phyloP scores from a whole-genome alignment of 2,888 invertebrate species.

The Noctua comes region DNA sequence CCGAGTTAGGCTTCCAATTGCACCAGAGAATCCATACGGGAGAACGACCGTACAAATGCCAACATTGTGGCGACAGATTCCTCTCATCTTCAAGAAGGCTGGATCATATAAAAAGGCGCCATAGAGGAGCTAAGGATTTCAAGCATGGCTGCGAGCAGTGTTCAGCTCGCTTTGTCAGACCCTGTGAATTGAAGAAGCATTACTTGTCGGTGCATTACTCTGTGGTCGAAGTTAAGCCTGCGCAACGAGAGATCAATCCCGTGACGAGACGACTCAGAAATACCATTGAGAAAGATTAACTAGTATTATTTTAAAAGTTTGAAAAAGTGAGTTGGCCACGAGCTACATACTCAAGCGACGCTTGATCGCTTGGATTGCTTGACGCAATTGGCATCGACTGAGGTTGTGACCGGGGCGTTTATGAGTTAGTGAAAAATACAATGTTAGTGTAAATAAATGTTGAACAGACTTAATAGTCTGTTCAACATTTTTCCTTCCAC shows the following conservation, averaged over 20 bases:
- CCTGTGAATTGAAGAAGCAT: constrained; percentile 84
- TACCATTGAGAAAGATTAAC: constrained; percentile 50
- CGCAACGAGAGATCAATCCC: constrained; percentile 55
- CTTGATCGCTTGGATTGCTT: no score
- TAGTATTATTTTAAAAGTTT: neutral
- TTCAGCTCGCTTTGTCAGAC: constrained; percentile 80
- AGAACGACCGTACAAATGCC: constrained; percentile 81
- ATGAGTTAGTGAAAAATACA: neutral
- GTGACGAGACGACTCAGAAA: constrained; percentile 48
- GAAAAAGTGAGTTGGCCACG: neutral
- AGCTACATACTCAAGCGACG: neutral
- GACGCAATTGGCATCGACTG: neutral
- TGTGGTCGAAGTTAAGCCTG: constrained; percentile 68
- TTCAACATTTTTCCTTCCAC: no score
- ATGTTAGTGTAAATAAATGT: no score
- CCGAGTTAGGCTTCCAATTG: constrained; percentile 78
- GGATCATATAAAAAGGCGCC: constrained; percentile 83
- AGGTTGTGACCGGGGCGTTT: neutral
- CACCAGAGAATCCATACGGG: constrained; percentile 84
- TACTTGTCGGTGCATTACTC: constrained; percentile 74
- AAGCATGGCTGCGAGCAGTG: constrained; percentile 81
- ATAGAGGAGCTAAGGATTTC: constrained; percentile 76
- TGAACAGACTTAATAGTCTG: no score
- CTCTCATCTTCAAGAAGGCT: constrained; percentile 82
- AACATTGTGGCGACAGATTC: constrained; percentile 81